phyloP scores from a whole-genome alignment of 2,888 invertebrate genomes.

The Lottia gigantea region DNA sequence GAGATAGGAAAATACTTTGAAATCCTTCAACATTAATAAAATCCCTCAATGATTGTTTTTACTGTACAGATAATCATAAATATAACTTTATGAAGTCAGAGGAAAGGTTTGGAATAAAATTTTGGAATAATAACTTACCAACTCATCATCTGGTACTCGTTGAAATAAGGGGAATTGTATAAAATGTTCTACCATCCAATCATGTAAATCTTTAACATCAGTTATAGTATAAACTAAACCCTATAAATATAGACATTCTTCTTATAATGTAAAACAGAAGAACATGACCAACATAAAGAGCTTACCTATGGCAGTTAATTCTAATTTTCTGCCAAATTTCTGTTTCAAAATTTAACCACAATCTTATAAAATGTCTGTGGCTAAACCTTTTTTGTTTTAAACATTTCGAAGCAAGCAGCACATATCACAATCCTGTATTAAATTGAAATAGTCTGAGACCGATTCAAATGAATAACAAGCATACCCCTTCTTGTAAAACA shows the following conservation, averaged over 20 bases:
- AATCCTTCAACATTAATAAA: neutral
- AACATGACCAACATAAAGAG: too few relatives aligned
- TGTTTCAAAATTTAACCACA: too few relatives aligned
- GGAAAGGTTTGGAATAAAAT: neutral
- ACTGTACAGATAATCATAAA: too few relatives aligned
- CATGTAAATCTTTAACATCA: slow-evolving; percentile 95
- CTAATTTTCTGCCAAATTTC: too few relatives aligned
- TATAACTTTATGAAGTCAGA: neutral
- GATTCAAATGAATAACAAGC: slow-evolving; percentile 45
- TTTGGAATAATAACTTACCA: slow-evolving; percentile 72
- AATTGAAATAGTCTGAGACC: neutral
- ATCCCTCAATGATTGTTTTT: neutral
- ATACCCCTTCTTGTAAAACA: slow-evolving; percentile 84
- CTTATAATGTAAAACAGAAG: too few relatives aligned
- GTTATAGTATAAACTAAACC: slow-evolving; percentile 95
- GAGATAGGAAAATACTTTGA: neutral
- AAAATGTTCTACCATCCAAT: slow-evolving; percentile 97
- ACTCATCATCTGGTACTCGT: slow-evolving; percentile 78
- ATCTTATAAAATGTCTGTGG: too few relatives aligned
- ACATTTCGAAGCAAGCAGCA: too few relatives aligned
- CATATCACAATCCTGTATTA: slow-evolving; percentile 1
- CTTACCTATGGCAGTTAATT: too few relatives aligned
- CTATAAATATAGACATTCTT: slow-evolving; percentile 69
- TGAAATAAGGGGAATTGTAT: slow-evolving; percentile 89
- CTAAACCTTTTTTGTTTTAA: too few relatives aligned